Conservation (phyloP, 2,888 invertebrate species). For the Mimumesa dahlbomi region DNA sequence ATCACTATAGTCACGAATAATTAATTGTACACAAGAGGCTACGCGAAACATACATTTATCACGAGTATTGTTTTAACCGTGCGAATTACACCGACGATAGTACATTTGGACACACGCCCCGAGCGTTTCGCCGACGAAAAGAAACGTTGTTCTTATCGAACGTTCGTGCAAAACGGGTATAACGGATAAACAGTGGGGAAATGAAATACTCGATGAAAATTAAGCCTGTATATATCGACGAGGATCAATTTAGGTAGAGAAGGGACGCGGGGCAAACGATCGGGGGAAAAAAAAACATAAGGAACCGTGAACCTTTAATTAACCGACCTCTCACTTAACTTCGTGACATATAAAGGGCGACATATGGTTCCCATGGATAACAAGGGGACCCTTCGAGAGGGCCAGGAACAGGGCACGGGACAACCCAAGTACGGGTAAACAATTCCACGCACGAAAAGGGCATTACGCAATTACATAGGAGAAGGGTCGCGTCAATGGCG, state of each 20-base stretch:
- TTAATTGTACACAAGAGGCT: constrained; percentile 57
- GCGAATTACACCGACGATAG: constrained; percentile 39
- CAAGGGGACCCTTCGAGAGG: constrained; percentile 29
- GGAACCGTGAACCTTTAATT: constrained; percentile 42
- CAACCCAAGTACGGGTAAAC: constrained; percentile 50
- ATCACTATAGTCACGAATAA: constrained; percentile 59
- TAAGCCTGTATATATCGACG: no score
- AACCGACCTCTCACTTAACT: constrained; percentile 35
- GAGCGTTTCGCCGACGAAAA: not conserved
- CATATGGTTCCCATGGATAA: constrained; percentile 27
- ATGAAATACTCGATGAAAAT: constrained; percentile 1
- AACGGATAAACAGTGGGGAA: no score
- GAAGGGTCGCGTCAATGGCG: constrained; percentile 34
- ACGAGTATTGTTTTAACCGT: constrained; percentile 57
- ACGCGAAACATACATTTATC: constrained; percentile 60
- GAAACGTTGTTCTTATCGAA: not conserved
- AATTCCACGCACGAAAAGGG: constrained; percentile 56
- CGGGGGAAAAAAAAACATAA: constrained; percentile 3
- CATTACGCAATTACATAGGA: constrained; percentile 47
- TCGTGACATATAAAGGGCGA: constrained; percentile 29
- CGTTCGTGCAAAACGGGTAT: no score
- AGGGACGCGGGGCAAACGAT: no score
- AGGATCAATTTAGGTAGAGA: no score
- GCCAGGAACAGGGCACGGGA: constrained; percentile 12
- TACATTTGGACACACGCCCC: constrained; percentile 15